Conservation (phyloP, 2,113 vertebrate genomes). For the Pseudopodoces humilis region DNA sequence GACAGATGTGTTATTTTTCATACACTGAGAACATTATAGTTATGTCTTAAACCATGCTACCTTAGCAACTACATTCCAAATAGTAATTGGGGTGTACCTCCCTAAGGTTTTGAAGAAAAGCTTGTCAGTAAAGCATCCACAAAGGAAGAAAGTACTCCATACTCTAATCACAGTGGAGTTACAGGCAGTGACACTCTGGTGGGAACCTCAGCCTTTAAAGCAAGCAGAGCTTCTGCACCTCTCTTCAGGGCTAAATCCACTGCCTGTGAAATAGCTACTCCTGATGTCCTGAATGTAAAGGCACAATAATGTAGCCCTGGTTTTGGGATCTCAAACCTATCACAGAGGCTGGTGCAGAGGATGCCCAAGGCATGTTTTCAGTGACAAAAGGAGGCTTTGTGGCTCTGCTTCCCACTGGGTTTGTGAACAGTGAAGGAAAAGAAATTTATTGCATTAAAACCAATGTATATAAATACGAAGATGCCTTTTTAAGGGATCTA, state of each 20-base stretch:
- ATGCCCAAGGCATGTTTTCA: background rate
- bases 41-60: background rate
- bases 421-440: background rate
- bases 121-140: background rate
- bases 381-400: background rate
- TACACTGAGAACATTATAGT: background rate
- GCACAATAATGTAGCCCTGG: background rate
- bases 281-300: background rate
- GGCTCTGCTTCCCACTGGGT: background rate
- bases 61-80: background rate
- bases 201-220: background rate
- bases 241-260: background rate
- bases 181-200: background rate
- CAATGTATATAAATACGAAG: background rate
- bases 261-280: background rate
- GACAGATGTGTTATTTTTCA: constrained; percentile 10
- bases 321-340: background rate
- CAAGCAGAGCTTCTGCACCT: background rate
- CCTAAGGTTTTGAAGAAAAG: constrained; percentile 12
- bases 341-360: fast-evolving
- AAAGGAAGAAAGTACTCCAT: background rate
- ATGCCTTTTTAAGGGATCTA: background rate
- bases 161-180: background rate
- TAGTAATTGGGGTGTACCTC: background rate
- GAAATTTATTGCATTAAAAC: background rate